Evolutionary conservation across 2,797 vertebrate species (phyloP), one percentile per base, ranked within the genome.

Genomic region (Antennarius maculatus): DNA sequence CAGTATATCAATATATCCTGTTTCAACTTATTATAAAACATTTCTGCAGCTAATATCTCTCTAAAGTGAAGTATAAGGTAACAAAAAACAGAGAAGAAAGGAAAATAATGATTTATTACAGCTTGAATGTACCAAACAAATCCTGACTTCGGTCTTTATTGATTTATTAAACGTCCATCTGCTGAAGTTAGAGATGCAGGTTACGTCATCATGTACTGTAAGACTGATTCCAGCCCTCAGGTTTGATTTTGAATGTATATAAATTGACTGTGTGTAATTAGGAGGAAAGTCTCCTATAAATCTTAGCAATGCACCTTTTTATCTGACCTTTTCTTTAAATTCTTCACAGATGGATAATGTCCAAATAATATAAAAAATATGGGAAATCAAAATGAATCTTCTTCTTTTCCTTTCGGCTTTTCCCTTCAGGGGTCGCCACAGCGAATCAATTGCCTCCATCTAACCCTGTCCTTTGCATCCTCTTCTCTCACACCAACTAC

Each of bases 181-280:
- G 12, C 53, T 46, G 15, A 68, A 13, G 18, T 71, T 63, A 45
- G 29, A 5, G 23, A 74, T 49, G 47, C 42, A 59, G 42, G n/a
- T 62, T 49, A 46, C 39, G 58, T 34, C 8, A 55, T 48, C 17
- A 31, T 54, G 69, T 76, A 77, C 60, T 71, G 68, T 83, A 69
- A 39, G 49, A 74, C 68, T 69, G 46, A 42, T 11, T 51, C 63
- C 51, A 39, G 73, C 62, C 69, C 76, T 85, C 75, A 77, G 78
- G 80, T 77, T 78, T 54, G 69, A 27, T 63, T n/a, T 74, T 71
- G 75, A 83, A 85, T 77, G 75, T 66, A 77, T 71, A 51, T 28
- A 65, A 45, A 50, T 60, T 15, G 57, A 77, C 47, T 69, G 45
- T 69, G 45, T 60, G 62, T 57, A 41, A 71, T 14, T 57, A 57